Evolutionary conservation across 2,797 vertebrate species (phyloP), one percentile per base, ranked within the genome.

Genomic region (Lepilemur septentrionalis): DNA sequence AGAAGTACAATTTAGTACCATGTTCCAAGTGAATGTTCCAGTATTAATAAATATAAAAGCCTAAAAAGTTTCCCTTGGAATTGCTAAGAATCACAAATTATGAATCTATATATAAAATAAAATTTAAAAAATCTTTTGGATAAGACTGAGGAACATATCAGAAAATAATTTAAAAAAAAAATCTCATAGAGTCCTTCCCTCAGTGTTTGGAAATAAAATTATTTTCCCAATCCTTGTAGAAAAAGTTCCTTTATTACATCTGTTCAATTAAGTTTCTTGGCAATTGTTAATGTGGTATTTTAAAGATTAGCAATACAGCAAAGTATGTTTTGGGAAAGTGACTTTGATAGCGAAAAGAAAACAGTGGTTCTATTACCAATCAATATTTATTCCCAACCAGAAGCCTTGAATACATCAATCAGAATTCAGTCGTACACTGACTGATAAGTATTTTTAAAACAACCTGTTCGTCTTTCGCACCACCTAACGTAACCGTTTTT

Each of bases 371-470:
- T 57, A 41, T 32, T 92, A 90, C 30, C 72, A 89, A 85, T 83
- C 83, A 82, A 13, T 81, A 75, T 96, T 83, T 89, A 95, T 83
- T 87, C 30, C 87, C 91, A 87, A 91, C 41, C 79, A 80, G 86
- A 92, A 90, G 50, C 48, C 28, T 57, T 55, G 43, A 20, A 63
- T 55, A 28, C 15, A 85, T 73, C 38, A 70, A 72, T 86, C 50
- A 89, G 35, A 30, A 89, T 61, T 81, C 38, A 78, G 75, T 80
- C 52, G 79, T 11, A 92, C 59, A 38, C 38, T 69, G 28, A 81
- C 38, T 86, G 28, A 8, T 17, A 81, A 46, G 11, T 92, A 38
- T 79, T 92, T 93, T 65, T 17, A 84, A 90, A 93, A 86, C 10
- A 72, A 50, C 22, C 28, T 46, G 83, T 70, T 89, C 35, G 61